A percentile compares a stretch with the other conserved stretches of the same genome.
phyloP scores from a whole-genome alignment of 2,113 vertebrate genomes.

The Cromileptes altivelis region DNA sequence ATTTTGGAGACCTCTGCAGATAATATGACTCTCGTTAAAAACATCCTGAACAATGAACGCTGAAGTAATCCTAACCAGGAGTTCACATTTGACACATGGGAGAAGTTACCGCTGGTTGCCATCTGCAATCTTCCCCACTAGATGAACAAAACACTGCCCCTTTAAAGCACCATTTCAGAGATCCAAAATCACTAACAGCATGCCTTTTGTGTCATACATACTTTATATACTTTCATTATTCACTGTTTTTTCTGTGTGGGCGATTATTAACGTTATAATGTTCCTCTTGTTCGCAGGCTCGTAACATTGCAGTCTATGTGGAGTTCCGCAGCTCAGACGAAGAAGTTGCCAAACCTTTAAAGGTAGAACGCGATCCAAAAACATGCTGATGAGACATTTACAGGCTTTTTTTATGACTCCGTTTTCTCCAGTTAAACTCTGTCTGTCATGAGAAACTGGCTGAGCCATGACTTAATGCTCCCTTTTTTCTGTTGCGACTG shows the following conservation, averaged over 20 bases:
- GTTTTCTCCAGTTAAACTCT: background rate
- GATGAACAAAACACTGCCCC: too few species aligned
- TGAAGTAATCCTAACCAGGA: too few species aligned
- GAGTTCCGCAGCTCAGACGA: constrained; percentile 97
- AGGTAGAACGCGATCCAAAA: constrained; percentile 82
- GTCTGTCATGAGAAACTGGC: constrained; percentile 10
- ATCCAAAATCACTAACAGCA: background rate
- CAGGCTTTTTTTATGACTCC: background rate
- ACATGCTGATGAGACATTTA: constrained; percentile 25
- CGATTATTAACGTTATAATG: constrained; percentile 35
- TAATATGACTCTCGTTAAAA: too few species aligned
- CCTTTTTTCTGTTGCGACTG: background rate
- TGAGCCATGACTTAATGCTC: background rate
- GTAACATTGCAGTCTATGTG: constrained; percentile 94
- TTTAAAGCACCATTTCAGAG: background rate
- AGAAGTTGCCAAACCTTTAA: constrained; percentile 91
- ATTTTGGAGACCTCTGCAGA: too few species aligned
- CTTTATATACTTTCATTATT: constrained; percentile 25
- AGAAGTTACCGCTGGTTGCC: too few species aligned
- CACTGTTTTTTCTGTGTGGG: background rate
- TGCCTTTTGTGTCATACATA: background rate
- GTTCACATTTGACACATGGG: too few species aligned
- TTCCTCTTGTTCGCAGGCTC: constrained; percentile 87
- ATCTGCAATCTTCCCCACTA: too few species aligned
- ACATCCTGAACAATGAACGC: too few species aligned